phyloP scores from a whole-genome alignment of 1,140 invertebrate species.

The Drosophila watanabei region DNA sequence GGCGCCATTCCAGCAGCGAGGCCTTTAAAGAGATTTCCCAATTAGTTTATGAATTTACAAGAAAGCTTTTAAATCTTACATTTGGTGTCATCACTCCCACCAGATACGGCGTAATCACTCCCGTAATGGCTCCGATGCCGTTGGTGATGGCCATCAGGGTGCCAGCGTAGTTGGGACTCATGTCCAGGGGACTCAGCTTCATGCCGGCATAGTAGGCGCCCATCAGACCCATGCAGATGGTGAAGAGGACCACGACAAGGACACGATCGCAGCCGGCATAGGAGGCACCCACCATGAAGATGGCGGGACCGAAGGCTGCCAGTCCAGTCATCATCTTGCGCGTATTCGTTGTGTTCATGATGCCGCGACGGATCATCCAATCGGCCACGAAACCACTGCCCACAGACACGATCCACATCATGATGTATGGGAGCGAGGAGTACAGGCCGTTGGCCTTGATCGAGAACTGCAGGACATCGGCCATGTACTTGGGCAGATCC shows the following conservation, averaged over 20 bases:
- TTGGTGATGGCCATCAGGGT: conserved; percentile 94
- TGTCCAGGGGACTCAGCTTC: conserved; percentile 93
- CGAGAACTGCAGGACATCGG: conserved; percentile 93
- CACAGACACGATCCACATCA: conserved; percentile 91
- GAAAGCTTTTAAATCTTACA: conserved; percentile 86
- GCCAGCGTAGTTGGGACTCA: conserved; percentile 93
- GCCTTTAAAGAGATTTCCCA: conserved; percentile 86
- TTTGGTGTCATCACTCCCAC: conserved; percentile 92
- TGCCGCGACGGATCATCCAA: conserved; percentile 88
- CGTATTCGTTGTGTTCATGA: conserved; percentile 88
- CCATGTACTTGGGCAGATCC: conserved; percentile 97
- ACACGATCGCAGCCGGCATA: conserved; percentile 91
- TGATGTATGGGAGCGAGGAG: conserved; percentile 90
- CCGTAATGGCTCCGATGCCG: conserved; percentile 92
- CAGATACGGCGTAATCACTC: conserved; percentile 92
- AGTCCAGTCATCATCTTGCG: conserved; percentile 91
- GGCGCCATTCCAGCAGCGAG: conserved; percentile 91
- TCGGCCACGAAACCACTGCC: conserved; percentile 89
- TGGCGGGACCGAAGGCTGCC: conserved; percentile 91
- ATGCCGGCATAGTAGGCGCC: conserved; percentile 92
- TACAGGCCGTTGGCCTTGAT: conserved; percentile 90
- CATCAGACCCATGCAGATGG: conserved; percentile 91
- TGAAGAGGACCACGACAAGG: conserved; percentile 89
- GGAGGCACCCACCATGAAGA: conserved; percentile 92
- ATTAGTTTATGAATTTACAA: background rate